Evolutionary conservation across 2,797 vertebrate species (phyloP).

Genomic region (Dendrocincla tyrannina): DNA sequence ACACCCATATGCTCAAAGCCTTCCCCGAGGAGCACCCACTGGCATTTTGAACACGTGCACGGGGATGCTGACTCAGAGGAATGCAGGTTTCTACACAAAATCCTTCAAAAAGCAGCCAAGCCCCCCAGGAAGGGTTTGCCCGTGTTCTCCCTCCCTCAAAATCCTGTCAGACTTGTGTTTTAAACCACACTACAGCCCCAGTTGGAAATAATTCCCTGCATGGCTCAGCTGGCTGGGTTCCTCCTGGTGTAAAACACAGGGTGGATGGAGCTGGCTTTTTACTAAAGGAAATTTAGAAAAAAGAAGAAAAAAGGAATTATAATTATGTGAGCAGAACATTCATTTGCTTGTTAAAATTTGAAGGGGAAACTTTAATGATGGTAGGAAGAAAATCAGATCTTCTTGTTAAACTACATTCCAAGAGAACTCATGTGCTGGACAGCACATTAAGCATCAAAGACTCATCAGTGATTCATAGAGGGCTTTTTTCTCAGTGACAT

Average conservation of each 20-base stretch:
- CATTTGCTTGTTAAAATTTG: slow-evolving; percentile 66
- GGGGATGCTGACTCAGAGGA: not conserved
- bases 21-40: not conserved
- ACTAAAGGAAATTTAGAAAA: not conserved
- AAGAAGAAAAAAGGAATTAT: not conserved
- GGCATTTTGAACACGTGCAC: accelerated
- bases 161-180: not conserved
- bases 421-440: not conserved
- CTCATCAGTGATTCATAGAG: not conserved
- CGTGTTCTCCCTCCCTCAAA: accelerated
- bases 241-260: not conserved
- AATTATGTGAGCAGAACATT: slow-evolving; percentile 47
- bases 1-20: accelerated
- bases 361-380: slow-evolving; percentile 61
- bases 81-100: accelerated
- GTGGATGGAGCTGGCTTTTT: not conserved
- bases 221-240: not conserved
- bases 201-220: not conserved
- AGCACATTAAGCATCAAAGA: slow-evolving; percentile 26
- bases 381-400: slow-evolving; percentile 48
- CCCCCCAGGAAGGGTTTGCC: accelerated
- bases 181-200: not conserved
- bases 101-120: accelerated
- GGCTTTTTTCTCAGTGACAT: not conserved
- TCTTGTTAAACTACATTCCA: slow-evolving; percentile 38